Conservation (phyloP, 2,113 vertebrate species). For the Ancistrus triradiatus region DNA sequence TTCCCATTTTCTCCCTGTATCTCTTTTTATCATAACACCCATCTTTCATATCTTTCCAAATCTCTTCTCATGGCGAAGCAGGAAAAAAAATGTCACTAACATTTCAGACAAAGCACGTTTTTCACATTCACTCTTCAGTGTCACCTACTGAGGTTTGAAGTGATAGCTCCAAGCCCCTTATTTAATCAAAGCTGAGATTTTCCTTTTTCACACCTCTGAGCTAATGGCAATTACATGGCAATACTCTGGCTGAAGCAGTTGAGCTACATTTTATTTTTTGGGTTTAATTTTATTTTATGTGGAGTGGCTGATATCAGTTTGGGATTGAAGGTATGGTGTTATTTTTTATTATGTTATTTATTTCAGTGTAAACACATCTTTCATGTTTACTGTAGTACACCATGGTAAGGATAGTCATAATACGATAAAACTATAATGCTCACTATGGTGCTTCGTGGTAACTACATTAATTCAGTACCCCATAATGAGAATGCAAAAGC, state of each 20-base stretch:
- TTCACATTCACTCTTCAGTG: constrained; percentile 15
- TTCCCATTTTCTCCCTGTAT: no score
- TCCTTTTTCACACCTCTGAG: constrained; percentile 30
- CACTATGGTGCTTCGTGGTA: no score
- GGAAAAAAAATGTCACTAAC: no score
- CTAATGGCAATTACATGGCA: constrained; percentile 36
- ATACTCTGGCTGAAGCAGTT: constrained; percentile 33
- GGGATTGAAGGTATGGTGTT: not conserved
- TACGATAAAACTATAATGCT: no score
- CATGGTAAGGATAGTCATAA: no score
- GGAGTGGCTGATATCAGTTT: not conserved
- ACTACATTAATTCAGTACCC: no score
- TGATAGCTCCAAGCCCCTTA: constrained; percentile 33
- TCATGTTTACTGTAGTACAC: not conserved
- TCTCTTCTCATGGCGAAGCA: no score
- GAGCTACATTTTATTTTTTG: constrained; percentile 4
- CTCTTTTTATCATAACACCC: no score
- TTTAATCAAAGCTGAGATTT: constrained; percentile 33
- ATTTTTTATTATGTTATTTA: not conserved
- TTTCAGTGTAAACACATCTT: not conserved
- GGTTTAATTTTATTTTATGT: constrained; percentile 7
- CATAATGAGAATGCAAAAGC: no score
- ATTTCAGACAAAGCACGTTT: constrained; percentile 4
- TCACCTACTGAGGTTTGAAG: constrained; percentile 29
- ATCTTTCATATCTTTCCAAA: no score